Conservation (phyloP, 23 tunicate genomes). For the Ascidia mentula region DNA sequence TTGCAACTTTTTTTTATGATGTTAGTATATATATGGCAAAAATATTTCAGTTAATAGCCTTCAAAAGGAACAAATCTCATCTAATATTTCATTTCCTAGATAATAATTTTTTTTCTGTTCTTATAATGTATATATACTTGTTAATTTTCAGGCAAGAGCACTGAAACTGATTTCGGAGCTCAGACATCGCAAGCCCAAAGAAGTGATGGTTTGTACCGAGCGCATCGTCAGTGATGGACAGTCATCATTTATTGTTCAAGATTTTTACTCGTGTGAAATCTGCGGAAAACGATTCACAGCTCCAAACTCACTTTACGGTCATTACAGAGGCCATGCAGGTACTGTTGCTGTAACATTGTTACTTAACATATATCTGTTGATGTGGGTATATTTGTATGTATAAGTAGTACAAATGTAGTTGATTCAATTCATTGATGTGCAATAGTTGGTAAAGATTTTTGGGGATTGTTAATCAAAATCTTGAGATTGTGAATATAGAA, state of each 20-base stretch:
- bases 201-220: conserved; percentile 71
- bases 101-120: background rate
- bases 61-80: too few relatives aligned
- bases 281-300: conserved; percentile 74
- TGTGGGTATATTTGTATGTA: too few relatives aligned
- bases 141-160: conserved; percentile 33
- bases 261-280: conserved; percentile 61
- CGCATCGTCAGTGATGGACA: conserved; percentile 18
- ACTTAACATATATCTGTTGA: too few relatives aligned
- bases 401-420: too few relatives aligned
- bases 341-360: background rate
- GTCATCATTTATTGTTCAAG: conserved; percentile 58
- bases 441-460: too few relatives aligned
- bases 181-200: conserved; percentile 49
- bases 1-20: too few relatives aligned
- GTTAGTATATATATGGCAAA: too few relatives aligned
- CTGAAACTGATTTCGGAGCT: conserved; percentile 39
- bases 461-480: too few relatives aligned
- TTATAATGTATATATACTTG: background rate
- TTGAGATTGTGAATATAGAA: too few relatives aligned
- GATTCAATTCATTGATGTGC: too few relatives aligned
- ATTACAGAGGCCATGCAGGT: conserved; percentile 85
- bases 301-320: conserved; percentile 68
- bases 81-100: background rate
- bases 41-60: too few relatives aligned